These are phyloP conservation scores for Pangasianodon gigas DNA, from an alignment of 2,113 vertebrate genomes.

Conservation along the genomic window DNA sequence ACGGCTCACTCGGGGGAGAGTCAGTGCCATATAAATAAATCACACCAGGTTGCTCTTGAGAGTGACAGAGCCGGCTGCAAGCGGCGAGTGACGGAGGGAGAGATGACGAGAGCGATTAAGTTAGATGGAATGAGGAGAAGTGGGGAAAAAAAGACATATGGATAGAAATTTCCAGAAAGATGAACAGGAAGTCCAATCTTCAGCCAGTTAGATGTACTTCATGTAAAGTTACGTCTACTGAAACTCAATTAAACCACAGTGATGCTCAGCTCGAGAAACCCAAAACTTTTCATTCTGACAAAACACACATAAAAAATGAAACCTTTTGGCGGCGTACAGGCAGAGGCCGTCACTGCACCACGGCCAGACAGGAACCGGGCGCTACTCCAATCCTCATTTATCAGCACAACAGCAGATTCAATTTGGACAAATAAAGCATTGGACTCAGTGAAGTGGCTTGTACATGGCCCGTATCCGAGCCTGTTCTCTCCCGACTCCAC, in stretches of 20 bases:
- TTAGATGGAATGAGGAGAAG: background rate
- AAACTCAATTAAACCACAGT: background rate
- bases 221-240: background rate
- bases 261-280: background rate
- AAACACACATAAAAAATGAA: background rate
- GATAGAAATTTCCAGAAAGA: background rate
- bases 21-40: conserved; percentile 70
- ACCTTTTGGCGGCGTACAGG: background rate
- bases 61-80: conserved; percentile 53
- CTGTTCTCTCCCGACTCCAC: background rate
- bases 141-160: background rate
- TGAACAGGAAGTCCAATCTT: background rate
- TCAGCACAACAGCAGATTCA: conserved; percentile 36
- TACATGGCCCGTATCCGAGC: background rate
- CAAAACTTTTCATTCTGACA: background rate
- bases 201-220: background rate
- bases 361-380: conserved; percentile 30
- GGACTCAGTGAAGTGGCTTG: conserved; percentile 13
- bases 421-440: conserved; percentile 41
- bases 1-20: conserved; percentile 66
- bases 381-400: conserved; percentile 33
- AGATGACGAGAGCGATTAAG: conserved; percentile 31
- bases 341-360: background rate
- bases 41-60: conserved; percentile 53
- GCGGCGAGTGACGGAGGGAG: conserved; percentile 4